Conservation (phyloP, 2,797 vertebrate species). For the Knipowitschia caucasica region DNA sequence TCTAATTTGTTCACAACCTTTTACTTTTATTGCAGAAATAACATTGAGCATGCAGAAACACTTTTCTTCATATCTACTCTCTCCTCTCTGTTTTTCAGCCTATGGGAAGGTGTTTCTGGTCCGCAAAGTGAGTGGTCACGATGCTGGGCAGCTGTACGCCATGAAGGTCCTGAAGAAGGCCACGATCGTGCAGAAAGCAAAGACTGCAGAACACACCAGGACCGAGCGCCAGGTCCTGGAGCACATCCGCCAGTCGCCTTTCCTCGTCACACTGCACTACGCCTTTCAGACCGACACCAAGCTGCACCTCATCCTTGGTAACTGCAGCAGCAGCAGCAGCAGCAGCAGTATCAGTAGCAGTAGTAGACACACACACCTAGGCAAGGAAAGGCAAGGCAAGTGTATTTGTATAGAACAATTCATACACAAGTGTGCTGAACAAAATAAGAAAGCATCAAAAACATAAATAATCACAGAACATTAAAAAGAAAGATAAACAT, state of each 20-base stretch:
- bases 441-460: too few relatives aligned
- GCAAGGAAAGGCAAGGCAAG: too few relatives aligned
- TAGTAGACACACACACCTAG: too few relatives aligned
- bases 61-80: conserved; percentile 13
- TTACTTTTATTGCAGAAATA: too few relatives aligned
- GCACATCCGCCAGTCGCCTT: conserved; percentile 93
- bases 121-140: conserved; percentile 93
- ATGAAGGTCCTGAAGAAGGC: conserved; percentile 99
- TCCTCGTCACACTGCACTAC: conserved; percentile 94
- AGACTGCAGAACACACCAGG: conserved; percentile 93
- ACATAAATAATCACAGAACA: too few relatives aligned
- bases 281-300: conserved; percentile 98
- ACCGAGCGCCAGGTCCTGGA: conserved; percentile 95
- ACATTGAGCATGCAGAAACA: too few relatives aligned
- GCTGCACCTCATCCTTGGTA: conserved; percentile 97
- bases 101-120: conserved; percentile 98
- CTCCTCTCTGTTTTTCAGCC: conserved; percentile 68
- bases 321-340: conserved; percentile 15
- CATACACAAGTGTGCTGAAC: too few relatives aligned
- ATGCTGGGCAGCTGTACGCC: conserved; percentile 91
- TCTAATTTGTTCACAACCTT: background rate
- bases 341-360: background rate
- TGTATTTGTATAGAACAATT: too few relatives aligned
- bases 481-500: too few relatives aligned
- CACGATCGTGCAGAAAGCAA: conserved; percentile 96